Percentiles rank a stretch among this genome's conserved stretches.
Evolutionary conservation across 2,797 vertebrate genomes (phyloP).

Genomic region (Phataginus tricuspis): DNA sequence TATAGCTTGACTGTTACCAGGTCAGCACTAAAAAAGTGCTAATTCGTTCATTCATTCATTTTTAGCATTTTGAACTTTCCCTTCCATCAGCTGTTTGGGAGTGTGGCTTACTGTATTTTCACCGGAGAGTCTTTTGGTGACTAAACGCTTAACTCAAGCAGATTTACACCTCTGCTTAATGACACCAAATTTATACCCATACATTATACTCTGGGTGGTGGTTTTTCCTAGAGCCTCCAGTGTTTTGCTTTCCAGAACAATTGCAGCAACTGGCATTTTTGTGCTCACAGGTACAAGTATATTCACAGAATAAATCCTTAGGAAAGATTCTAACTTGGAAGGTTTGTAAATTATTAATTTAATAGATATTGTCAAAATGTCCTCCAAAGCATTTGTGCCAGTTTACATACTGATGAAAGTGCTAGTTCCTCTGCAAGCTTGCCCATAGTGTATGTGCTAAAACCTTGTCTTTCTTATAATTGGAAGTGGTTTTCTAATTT

Average conservation of each 20-base stretch:
- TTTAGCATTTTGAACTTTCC: slow-evolving; percentile 9
- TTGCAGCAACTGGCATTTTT: neutral
- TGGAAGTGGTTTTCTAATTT: neutral
- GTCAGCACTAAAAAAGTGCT: neutral
- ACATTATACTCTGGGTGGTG: neutral
- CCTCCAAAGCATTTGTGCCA: neutral
- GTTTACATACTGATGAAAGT: neutral
- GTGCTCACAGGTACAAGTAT: neutral
- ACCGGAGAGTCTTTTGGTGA: neutral
- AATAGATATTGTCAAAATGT: neutral
- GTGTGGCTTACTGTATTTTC: neutral
- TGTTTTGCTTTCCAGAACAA: neutral
- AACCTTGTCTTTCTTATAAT: neutral
- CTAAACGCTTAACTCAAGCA: neutral
- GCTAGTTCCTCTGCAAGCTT: neutral
- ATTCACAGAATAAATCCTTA: neutral
- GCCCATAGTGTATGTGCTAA: neutral
- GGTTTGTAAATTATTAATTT: neutral
- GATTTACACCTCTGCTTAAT: neutral
- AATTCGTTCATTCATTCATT: neutral
- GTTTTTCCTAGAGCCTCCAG: neutral
- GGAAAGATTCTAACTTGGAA: neutral
- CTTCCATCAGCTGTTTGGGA: neutral
- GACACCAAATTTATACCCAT: neutral
- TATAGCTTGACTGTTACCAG: neutral